Base-by-base conservation (phyloP, 2,797 vertebrate species). In the Alectoris magna region DNA sequence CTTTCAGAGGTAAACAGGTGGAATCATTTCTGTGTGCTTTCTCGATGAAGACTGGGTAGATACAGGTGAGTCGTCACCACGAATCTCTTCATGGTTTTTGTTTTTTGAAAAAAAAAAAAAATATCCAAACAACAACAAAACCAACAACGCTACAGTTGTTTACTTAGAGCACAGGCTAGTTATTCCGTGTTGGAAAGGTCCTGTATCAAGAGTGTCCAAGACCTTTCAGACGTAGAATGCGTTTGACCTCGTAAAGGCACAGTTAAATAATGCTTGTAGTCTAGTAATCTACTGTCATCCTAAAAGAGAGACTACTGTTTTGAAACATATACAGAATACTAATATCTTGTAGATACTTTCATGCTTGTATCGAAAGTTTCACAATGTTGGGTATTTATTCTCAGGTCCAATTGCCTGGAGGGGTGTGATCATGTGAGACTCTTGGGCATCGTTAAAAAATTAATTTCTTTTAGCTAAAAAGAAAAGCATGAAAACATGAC, bases 341-440 rank as follows among this genome's bases (percentile, higher is more conserved):
- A 15, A 14, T 85, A 48, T 44, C 88, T 75, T 77, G 53, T 56
- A 83, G 14, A 79, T 87, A 60, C 7, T 68, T 79, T 21, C 44
- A 43, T 18, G 26, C 12, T 87, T 90, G 74, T 76, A 88, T 87
- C 53, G 66, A 66, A 84, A 69, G 26, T 72, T 82, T 87, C 58
- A 51, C 58, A 51, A 16, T 69, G 80, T 76, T 93, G 82, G 68
- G 24, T 66, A 43, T 93, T 82, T 90, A 78, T 91, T 55, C 55
- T 91, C 78, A 83, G 55, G 75, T 38, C n/a, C 23, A 14, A 11
- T 87, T 94, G 95, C 78, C 75, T 85, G 55, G 31, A n/a, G 70
- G 74, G 81, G 90, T 74, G 71, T 71, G 71, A 77, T 94, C 94
- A 83, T 62, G 84, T 87, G 62, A 93, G 81, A 84, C 77, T 82